Conservation (phyloP, 2,113 vertebrate genomes). For the Proteles cristata region DNA sequence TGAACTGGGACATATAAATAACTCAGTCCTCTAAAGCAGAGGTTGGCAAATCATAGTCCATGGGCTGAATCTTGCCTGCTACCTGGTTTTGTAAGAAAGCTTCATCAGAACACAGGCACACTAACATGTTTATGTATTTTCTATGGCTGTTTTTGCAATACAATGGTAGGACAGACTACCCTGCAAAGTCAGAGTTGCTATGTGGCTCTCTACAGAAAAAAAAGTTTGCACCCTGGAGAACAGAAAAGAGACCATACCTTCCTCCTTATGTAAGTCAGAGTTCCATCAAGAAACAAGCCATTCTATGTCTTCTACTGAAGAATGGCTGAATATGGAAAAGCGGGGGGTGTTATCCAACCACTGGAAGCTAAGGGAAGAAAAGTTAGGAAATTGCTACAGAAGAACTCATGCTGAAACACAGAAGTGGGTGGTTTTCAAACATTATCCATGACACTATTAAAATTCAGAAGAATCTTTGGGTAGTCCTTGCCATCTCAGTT, state of each 20-base stretch:
- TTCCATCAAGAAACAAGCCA: not conserved
- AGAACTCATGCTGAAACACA: not conserved
- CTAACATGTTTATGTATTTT: not conserved
- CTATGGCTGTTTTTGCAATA: not conserved
- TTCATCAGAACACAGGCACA: not conserved
- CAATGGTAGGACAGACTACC: not conserved
- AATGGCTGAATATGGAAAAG: not conserved
- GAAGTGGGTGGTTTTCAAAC: not conserved
- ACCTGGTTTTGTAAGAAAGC: slow-evolving; percentile 6
- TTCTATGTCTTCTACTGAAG: not conserved
- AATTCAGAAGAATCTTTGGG: not conserved
- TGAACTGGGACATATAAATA: slow-evolving; percentile 4
- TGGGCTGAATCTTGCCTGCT: not conserved
- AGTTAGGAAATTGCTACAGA: not conserved
- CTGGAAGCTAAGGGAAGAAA: not conserved
- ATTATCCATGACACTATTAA: not conserved
- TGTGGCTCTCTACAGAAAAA: not conserved
- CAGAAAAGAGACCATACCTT: not conserved
- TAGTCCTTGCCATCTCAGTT: not conserved
- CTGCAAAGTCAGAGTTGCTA: not conserved
- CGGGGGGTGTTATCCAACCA: not conserved
- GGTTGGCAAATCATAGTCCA: not conserved
- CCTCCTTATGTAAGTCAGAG: not conserved
- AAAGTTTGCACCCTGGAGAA: not conserved
- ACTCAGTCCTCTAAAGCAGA: slow-evolving; percentile 6